Conservation (phyloP, 2,113 vertebrate species). For the Myrmecophaga tridactyla region DNA sequence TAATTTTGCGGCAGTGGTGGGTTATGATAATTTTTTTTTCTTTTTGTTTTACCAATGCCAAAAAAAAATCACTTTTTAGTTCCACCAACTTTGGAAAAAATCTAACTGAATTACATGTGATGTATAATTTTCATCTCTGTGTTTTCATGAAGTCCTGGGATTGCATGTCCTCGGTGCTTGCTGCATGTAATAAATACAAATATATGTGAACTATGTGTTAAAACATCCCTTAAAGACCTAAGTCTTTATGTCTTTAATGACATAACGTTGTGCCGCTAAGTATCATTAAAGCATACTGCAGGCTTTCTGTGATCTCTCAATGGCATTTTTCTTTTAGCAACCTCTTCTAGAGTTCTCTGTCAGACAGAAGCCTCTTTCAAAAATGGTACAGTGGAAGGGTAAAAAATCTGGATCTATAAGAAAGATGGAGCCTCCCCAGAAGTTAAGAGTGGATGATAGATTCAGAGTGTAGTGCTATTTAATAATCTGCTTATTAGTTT, state of each 20-base stretch:
- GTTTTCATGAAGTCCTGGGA: background rate
- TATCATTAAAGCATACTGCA: background rate
- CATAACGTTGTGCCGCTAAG: too few species aligned
- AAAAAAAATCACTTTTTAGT: constrained; percentile 15
- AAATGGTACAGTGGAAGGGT: background rate
- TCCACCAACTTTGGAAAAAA: constrained; percentile 2
- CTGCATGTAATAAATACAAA: constrained; percentile 10
- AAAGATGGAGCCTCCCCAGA: background rate
- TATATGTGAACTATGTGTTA: background rate
- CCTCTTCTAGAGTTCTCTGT: background rate
- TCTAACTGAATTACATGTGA: constrained; percentile 33
- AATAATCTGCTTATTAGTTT: constrained; percentile 21
- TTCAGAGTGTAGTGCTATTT: background rate
- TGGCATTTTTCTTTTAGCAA: background rate
- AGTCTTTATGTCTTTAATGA: too few species aligned
- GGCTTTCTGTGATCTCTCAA: background rate
- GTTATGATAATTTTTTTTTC: background rate
- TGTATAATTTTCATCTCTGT: background rate
- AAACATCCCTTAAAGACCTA: background rate
- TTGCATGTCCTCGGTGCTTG: constrained; percentile 29
- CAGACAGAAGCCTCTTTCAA: background rate
- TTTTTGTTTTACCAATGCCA: background rate
- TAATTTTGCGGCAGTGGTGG: background rate
- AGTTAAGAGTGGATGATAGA: background rate
- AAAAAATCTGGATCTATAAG: background rate